These are phyloP conservation scores for Brachionus asplanchnoidis DNA, from an alignment of 1,140 invertebrate genomes.

Conservation along the genomic window DNA sequence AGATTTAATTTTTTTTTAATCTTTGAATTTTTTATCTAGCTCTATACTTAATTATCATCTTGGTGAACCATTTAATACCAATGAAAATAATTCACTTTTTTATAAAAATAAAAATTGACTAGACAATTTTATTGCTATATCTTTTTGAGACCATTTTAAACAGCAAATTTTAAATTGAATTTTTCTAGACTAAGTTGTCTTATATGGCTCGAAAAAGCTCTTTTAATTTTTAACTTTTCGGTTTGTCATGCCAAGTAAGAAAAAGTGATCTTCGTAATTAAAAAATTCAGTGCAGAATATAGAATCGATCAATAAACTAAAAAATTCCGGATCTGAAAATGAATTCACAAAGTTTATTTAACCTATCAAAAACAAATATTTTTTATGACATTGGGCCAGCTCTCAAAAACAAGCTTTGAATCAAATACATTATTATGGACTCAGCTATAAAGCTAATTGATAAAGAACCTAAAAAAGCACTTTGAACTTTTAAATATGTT, in stretches of 20 bases:
- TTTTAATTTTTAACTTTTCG: neutral
- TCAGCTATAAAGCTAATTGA: neutral
- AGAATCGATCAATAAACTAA: neutral
- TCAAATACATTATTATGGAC: neutral
- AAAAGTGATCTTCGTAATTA: neutral
- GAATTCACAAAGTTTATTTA: neutral
- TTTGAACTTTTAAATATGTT: neutral
- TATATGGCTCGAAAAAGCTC: too few species aligned
- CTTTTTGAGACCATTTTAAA: too few species aligned
- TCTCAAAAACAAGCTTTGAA: neutral
- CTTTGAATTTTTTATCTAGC: neutral
- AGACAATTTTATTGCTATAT: neutral
- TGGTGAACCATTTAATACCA: neutral
- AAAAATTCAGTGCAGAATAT: neutral
- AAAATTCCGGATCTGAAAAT: neutral
- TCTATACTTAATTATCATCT: neutral
- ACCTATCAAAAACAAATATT: neutral
- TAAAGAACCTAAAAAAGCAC: neutral
- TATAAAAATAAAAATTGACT: too few species aligned
- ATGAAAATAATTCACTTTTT: too few species aligned
- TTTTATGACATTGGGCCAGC: neutral
- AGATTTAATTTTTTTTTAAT: too few species aligned
- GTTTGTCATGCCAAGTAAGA: neutral
- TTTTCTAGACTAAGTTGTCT: too few species aligned
- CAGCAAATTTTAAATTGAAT: too few species aligned